These are phyloP conservation scores for Sciaenops ocellatus DNA, from an alignment of 2,797 vertebrate species.

Conservation along the genomic window DNA sequence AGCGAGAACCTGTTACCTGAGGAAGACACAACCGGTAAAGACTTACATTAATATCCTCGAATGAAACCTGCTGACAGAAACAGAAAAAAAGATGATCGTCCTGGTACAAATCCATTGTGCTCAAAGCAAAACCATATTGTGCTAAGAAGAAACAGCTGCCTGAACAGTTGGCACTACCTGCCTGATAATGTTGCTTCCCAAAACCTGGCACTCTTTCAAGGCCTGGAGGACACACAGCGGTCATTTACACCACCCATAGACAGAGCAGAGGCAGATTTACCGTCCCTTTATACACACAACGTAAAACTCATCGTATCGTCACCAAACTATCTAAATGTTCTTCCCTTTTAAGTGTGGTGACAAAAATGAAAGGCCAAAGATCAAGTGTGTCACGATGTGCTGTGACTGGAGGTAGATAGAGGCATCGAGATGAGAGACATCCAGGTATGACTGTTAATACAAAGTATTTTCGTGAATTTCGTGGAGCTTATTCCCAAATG, in stretches of 20 bases:
- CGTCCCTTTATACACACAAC: conserved; percentile 28
- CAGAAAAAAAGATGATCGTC: conserved; percentile 38
- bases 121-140: conserved; percentile 66
- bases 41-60: conserved; percentile 18
- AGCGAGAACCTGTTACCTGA: conserved; percentile 97
- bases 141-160: conserved; percentile 70
- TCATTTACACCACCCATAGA: conserved; percentile 59
- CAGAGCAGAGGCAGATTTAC: conserved; percentile 48
- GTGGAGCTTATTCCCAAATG: background rate
- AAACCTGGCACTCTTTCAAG: conserved; percentile 72
- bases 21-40: conserved; percentile 41
- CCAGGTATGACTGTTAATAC: background rate
- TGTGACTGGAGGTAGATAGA: conserved; percentile 7
- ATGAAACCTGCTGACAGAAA: conserved; percentile 26
- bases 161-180: conserved; percentile 77
- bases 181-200: conserved; percentile 65
- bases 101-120: conserved; percentile 55
- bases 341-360: background rate
- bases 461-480: background rate
- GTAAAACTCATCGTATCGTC: conserved; percentile 27
- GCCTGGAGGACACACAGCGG: conserved; percentile 76
- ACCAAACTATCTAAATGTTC: conserved; percentile 28
- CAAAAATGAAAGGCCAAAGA: conserved; percentile 23
- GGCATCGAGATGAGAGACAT: background rate
- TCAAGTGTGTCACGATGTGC: conserved; percentile 51